phyloP scores from a whole-genome alignment of 2,888 invertebrate species.

The Microplitis deprimator region DNA sequence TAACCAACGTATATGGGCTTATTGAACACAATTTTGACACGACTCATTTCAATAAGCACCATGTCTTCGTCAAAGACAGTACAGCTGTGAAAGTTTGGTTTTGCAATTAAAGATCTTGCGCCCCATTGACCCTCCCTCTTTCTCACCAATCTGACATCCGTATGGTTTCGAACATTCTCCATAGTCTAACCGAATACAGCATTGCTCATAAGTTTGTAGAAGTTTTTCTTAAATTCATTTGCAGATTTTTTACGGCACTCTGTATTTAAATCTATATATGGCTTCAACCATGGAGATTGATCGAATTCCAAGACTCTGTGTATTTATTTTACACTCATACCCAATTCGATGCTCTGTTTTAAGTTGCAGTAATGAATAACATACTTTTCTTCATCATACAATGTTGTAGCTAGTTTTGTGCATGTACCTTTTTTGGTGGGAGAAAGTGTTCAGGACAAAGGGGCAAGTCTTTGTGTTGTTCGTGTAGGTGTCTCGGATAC shows the following conservation, averaged over 20 bases:
- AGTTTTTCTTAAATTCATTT: constrained; percentile 22
- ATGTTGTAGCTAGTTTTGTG: neutral
- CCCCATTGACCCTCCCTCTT: constrained; percentile 53
- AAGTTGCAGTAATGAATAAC: neutral
- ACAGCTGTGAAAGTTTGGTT: constrained; percentile 57
- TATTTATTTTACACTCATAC: neutral
- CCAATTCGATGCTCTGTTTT: neutral
- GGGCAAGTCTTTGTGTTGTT: constrained; percentile 60
- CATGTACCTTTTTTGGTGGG: neutral
- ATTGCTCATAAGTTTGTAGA: constrained; percentile 35
- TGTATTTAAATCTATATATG: constrained; percentile 33
- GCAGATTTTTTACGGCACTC: neutral
- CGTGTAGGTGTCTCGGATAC: constrained; percentile 51
- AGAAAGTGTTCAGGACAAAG: constrained; percentile 55
- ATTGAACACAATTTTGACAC: neutral
- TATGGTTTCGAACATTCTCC: constrained; percentile 54
- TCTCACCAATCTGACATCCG: constrained; percentile 58
- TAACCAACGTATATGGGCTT: neutral
- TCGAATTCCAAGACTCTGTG: constrained; percentile 29
- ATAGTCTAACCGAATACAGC: constrained; percentile 36
- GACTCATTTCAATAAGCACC: constrained; percentile 51
- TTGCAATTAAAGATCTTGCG: constrained; percentile 56
- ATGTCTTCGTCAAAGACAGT: constrained; percentile 61
- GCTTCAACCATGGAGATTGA: constrained; percentile 25
- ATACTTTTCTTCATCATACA: neutral